Evolutionary conservation across 2,113 vertebrate species (phyloP).

Genomic region (Laterallus jamaicensis): DNA sequence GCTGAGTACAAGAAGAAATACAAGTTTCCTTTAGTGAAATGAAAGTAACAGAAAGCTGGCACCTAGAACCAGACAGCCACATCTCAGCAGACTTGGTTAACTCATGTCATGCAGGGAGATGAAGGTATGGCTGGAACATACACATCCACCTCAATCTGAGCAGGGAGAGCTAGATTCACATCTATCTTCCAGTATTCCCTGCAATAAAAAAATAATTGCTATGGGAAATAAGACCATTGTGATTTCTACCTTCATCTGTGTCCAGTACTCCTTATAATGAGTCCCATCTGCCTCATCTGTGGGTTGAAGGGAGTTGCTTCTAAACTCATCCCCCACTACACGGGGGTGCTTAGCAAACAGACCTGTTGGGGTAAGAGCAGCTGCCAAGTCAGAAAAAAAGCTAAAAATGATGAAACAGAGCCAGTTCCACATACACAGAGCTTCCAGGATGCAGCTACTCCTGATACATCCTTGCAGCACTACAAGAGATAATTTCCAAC

Average conservation of each 20-base stretch:
- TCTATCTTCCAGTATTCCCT: not conserved
- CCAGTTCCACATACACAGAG: not conserved
- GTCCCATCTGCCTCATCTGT: conserved; percentile 82
- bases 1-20: not conserved
- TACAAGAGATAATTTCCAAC: not conserved
- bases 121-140: not conserved
- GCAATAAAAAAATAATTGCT: not conserved
- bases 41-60: not conserved
- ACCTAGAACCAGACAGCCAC: not conserved
- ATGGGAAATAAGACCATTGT: not conserved
- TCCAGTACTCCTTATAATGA: conserved; percentile 90
- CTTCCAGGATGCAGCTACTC: not conserved
- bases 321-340: conserved; percentile 85
- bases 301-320: conserved; percentile 85
- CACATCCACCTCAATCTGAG: fast-evolving
- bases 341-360: conserved; percentile 92
- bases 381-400: not conserved
- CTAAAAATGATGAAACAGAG: not conserved
- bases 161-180: not conserved
- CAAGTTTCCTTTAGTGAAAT: not conserved
- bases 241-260: conserved; percentile 84
- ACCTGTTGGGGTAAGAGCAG: conserved; percentile 73
- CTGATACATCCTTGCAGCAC: not conserved
- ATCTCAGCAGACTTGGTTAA: not conserved
- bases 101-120: not conserved